phyloP scores from a whole-genome alignment of 2,888 invertebrate species.

The Limulus polyphemus region DNA sequence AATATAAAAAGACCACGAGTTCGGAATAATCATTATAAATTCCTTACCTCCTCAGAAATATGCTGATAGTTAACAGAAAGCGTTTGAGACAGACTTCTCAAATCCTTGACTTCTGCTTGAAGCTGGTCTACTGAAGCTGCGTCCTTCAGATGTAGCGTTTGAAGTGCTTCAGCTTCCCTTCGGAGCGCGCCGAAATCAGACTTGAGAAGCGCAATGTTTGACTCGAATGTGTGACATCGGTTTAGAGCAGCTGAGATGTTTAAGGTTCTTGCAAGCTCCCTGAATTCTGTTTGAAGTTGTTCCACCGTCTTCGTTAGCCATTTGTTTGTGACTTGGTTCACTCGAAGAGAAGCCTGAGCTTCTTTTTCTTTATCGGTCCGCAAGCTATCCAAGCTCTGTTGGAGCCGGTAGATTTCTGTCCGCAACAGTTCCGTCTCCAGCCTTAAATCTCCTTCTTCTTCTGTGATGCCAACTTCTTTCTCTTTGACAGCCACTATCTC shows the following conservation, averaged over 20 bases:
- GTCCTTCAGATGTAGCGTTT: conserved; percentile 15
- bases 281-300: conserved; percentile 22
- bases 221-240: conserved; percentile 15
- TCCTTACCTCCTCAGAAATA: conserved; percentile 24
- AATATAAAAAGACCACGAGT: no score
- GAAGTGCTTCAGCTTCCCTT: conserved; percentile 17
- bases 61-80: conserved; percentile 20
- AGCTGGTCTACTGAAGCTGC: conserved; percentile 20
- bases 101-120: conserved; percentile 30
- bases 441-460: conserved; percentile 11
- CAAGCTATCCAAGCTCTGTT: conserved; percentile 9
- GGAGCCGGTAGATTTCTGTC: conserved; percentile 15
- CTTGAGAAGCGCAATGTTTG: conserved; percentile 17
- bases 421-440: conserved; percentile 19
- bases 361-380: no score
- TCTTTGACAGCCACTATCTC: conserved; percentile 13
- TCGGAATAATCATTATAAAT: no score
- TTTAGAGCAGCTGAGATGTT: conserved; percentile 22
- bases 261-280: conserved; percentile 21
- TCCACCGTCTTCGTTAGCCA: conserved; percentile 23
- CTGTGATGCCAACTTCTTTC: conserved; percentile 7
- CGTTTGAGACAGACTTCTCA: conserved; percentile 29
- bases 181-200: conserved; percentile 22
- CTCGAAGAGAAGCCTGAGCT: background rate
- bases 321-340: conserved; percentile 14